Evolutionary conservation across 2,888 invertebrate genomes (phyloP).

Genomic region (Nomada goodeniana): DNA sequence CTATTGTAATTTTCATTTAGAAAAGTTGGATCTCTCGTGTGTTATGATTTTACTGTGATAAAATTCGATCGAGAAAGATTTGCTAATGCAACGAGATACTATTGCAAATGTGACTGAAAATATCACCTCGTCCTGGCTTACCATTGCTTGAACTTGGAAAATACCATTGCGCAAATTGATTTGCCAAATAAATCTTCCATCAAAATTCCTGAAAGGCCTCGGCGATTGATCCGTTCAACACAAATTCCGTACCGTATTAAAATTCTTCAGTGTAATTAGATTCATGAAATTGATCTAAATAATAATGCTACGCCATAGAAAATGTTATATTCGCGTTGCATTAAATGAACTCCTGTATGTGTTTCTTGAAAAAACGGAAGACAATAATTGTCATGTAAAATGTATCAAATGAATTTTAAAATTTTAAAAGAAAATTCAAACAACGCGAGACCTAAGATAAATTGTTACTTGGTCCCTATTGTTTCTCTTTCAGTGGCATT

Average conservation of each 20-base stretch:
- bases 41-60: too few relatives aligned
- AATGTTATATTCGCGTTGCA: too few relatives aligned
- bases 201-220: not conserved
- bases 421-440: too few relatives aligned
- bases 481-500: not conserved
- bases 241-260: not conserved
- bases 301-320: too few relatives aligned
- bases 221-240: not conserved
- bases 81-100: conserved; percentile 26
- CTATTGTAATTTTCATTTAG: too few relatives aligned
- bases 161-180: conserved; percentile 30
- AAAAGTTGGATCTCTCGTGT: too few relatives aligned
- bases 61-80: conserved; percentile 7
- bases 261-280: not conserved
- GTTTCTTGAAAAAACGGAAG: too few relatives aligned
- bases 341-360: too few relatives aligned
- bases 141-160: conserved; percentile 38
- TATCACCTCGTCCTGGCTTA: conserved; percentile 1
- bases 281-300: too few relatives aligned
- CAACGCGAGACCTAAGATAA: not conserved
- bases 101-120: conserved; percentile 24
- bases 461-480: not conserved
- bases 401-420: too few relatives aligned
- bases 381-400: too few relatives aligned
- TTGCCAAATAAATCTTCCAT: conserved; percentile 30